These are phyloP conservation scores for Hypercompe scribonia DNA, from an alignment of 2,888 invertebrate species.

Conservation along the genomic window DNA sequence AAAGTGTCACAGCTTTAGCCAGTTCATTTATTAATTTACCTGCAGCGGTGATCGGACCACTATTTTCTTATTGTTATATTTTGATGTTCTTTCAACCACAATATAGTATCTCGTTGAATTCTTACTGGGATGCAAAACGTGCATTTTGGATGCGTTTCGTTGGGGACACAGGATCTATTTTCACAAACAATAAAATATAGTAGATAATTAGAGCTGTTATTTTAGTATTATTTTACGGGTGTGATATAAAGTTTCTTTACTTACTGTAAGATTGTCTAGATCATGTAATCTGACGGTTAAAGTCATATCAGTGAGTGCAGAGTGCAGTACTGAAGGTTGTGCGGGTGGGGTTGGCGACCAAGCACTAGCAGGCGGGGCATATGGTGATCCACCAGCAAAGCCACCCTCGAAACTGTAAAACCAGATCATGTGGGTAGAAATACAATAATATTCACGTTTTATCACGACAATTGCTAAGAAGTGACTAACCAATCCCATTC, in stretches of 20 bases:
- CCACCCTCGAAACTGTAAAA: slow-evolving; percentile 78
- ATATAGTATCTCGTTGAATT: slow-evolving; percentile 89
- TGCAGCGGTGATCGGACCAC: slow-evolving; percentile 91
- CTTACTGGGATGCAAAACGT: slow-evolving; percentile 88
- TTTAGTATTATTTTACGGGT: neutral
- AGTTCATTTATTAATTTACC: slow-evolving; percentile 73
- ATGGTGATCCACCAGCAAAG: slow-evolving; percentile 65
- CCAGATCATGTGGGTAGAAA: neutral
- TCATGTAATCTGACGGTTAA: slow-evolving; percentile 89
- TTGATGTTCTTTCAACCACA: slow-evolving; percentile 88
- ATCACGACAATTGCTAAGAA: neutral
- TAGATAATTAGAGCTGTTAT: neutral
- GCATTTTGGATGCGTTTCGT: slow-evolving; percentile 88
- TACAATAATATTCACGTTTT: neutral
- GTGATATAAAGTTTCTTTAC: slow-evolving; percentile 11
- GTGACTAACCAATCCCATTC: slow-evolving; percentile 80
- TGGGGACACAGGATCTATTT: slow-evolving; percentile 88
- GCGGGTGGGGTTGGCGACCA: slow-evolving; percentile 60
- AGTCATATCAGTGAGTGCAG: slow-evolving; percentile 88
- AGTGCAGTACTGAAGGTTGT: slow-evolving; percentile 86
- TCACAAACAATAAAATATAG: neutral
- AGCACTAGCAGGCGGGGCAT: slow-evolving; percentile 58
- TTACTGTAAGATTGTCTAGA: slow-evolving; percentile 87
- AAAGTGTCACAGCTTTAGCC: neutral
- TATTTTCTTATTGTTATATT: slow-evolving; percentile 86